These are phyloP conservation scores for Mobula hypostoma DNA, from an alignment of 2,113 vertebrate species.

Conservation along the genomic window DNA sequence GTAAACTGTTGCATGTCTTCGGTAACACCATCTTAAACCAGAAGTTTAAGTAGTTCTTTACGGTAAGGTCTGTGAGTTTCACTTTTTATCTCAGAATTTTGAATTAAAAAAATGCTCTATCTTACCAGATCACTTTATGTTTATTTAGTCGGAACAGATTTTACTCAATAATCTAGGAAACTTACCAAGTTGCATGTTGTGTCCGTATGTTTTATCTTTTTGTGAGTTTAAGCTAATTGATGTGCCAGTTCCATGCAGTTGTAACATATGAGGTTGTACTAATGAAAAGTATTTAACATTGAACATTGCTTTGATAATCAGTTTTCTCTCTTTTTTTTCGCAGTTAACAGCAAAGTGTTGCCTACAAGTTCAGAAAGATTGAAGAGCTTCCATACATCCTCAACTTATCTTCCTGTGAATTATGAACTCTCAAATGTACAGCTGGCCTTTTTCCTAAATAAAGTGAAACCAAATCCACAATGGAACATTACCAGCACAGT, in stretches of 20 bases:
- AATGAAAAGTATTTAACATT: background rate
- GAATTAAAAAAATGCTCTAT: no score
- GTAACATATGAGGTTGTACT: background rate
- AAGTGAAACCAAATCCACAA: conserved; percentile 51
- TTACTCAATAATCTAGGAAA: background rate
- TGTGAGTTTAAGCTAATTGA: background rate
- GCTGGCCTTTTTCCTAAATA: conserved; percentile 60
- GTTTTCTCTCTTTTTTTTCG: conserved; percentile 46
- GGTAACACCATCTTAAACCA: no score
- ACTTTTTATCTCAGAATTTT: background rate
- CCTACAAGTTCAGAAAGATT: conserved; percentile 66
- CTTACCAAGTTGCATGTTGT: background rate
- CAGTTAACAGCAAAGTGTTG: conserved; percentile 65
- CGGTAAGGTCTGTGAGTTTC: background rate
- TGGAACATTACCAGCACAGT: conserved; percentile 58
- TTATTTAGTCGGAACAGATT: background rate
- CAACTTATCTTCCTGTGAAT: conserved; percentile 72
- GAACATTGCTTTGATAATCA: background rate
- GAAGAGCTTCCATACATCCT: conserved; percentile 52
- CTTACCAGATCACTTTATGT: background rate
- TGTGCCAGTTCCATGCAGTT: background rate
- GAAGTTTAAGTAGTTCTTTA: no score
- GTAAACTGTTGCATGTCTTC: no score
- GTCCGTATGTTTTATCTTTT: background rate
- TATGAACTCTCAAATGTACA: conserved; percentile 72